A percentile compares a stretch with the other conserved stretches of the same genome.
Conservation (phyloP, 1,140 invertebrate species). For the Bathynomus jamesi region DNA sequence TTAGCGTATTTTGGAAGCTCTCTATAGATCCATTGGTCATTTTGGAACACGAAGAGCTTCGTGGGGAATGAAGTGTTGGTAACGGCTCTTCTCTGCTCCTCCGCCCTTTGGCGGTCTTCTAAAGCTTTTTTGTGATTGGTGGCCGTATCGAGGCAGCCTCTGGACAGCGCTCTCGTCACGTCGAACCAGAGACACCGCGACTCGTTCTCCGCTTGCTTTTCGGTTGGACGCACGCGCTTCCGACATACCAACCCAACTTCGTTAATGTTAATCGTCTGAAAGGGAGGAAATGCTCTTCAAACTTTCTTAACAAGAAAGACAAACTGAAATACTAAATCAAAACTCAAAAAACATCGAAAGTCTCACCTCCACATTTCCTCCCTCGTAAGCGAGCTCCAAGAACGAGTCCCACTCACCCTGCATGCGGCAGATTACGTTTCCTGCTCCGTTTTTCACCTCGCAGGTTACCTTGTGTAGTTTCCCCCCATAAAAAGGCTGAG, state of each 20-base stretch:
- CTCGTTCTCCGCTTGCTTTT: slow-evolving; percentile 45
- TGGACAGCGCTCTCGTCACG: slow-evolving; percentile 49
- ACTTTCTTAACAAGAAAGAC: slow-evolving; percentile 17
- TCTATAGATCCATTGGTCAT: slow-evolving; percentile 34
- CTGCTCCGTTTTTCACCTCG: slow-evolving; percentile 45
- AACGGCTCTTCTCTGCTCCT: slow-evolving; percentile 48
- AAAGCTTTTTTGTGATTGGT: slow-evolving; percentile 49
- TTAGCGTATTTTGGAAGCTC: slow-evolving; percentile 28
- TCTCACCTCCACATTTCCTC: slow-evolving; percentile 36
- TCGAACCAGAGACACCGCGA: slow-evolving; percentile 52
- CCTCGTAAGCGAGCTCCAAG: slow-evolving; percentile 44
- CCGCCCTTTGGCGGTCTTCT: slow-evolving; percentile 51
- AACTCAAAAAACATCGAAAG: slow-evolving; percentile 13
- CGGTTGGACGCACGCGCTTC: slow-evolving; percentile 46
- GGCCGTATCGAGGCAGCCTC: slow-evolving; percentile 48
- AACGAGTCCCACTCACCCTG: slow-evolving; percentile 52
- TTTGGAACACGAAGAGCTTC: slow-evolving; percentile 33
- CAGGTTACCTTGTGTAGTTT: slow-evolving; percentile 46
- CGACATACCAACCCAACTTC: slow-evolving; percentile 44
- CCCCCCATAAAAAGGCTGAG: slow-evolving; percentile 50
- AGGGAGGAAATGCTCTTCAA: no score
- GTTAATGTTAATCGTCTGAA: slow-evolving; percentile 46
- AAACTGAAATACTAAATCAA: slow-evolving; percentile 15
- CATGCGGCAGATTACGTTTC: slow-evolving; percentile 44
- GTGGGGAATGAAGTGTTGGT: slow-evolving; percentile 43